These are phyloP conservation scores for Drosophila demipolita DNA, from an alignment of 2,888 invertebrate genomes.

Conservation along the genomic window DNA sequence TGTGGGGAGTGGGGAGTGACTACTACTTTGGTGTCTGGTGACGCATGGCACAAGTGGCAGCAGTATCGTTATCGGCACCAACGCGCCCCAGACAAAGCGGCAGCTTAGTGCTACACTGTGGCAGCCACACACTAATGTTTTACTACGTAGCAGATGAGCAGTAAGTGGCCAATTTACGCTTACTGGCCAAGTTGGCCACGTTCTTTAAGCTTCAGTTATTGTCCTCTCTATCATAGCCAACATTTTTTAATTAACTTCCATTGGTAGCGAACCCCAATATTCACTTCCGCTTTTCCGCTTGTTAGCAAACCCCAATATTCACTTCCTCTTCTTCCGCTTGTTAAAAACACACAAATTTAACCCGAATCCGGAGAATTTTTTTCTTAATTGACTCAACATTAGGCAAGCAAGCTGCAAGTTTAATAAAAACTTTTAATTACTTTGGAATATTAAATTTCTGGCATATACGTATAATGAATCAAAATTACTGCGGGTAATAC, in stretches of 20 bases:
- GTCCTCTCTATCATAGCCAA: slow-evolving; percentile 24
- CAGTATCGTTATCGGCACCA: slow-evolving; percentile 64
- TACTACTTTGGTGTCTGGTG: slow-evolving; percentile 36
- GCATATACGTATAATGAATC: slow-evolving; percentile 15
- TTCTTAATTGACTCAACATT: not conserved
- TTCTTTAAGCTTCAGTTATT: not conserved
- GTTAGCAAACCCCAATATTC: slow-evolving; percentile 38
- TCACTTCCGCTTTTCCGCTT: slow-evolving; percentile 23
- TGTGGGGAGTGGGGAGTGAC: not conserved
- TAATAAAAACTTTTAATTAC: slow-evolving; percentile 1
- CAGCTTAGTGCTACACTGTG: slow-evolving; percentile 28
- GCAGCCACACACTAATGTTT: slow-evolving; percentile 42
- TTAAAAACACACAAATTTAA: slow-evolving; percentile 22
- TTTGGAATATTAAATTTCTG: slow-evolving; percentile 20
- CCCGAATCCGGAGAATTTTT: not conserved
- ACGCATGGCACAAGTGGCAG: slow-evolving; percentile 58
- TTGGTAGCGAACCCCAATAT: slow-evolving; percentile 45
- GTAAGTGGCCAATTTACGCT: slow-evolving; percentile 26
- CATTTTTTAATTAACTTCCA: slow-evolving; percentile 70
- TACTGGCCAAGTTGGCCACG: not conserved
- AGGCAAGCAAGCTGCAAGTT: not conserved
- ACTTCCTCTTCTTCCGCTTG: not conserved
- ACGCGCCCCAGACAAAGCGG: slow-evolving; percentile 31
- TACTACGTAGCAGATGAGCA: slow-evolving; percentile 21
- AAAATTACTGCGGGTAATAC: not conserved